These are phyloP conservation scores for Meghimatium bilineatum DNA, from an alignment of 2,888 invertebrate species.

Conservation along the genomic window DNA sequence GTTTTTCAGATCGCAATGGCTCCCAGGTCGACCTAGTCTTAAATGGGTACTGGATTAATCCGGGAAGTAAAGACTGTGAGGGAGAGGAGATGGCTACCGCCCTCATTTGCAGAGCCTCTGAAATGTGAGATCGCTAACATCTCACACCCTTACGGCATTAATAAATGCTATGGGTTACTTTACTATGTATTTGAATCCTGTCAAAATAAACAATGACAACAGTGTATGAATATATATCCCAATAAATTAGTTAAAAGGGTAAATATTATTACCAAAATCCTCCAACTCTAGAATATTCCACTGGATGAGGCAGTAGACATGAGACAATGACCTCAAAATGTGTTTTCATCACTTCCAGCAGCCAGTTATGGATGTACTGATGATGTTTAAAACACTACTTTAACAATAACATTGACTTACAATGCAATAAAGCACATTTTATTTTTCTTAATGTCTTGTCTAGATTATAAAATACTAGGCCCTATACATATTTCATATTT, in stretches of 20 bases:
- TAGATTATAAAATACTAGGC: too few species aligned
- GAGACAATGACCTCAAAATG: conserved; percentile 94
- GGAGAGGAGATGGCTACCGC: too few species aligned
- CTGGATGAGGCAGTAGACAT: conserved; percentile 95
- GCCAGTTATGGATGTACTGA: conserved; percentile 92
- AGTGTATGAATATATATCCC: background rate
- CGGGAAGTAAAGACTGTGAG: too few species aligned
- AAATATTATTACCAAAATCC: conserved; percentile 88
- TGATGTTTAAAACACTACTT: background rate
- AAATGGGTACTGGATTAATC: too few species aligned
- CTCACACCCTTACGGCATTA: too few species aligned
- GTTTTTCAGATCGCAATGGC: too few species aligned
- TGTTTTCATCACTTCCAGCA: conserved; percentile 87
- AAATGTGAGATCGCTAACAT: too few species aligned
- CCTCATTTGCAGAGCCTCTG: too few species aligned
- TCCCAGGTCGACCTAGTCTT: too few species aligned
- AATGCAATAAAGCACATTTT: background rate
- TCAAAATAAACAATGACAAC: background rate
- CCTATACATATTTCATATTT: too few species aligned
- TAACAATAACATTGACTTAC: background rate
- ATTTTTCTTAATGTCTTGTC: background rate
- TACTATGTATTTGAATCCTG: too few species aligned
- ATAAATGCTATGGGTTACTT: too few species aligned
- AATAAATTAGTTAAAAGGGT: background rate
- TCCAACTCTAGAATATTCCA: conserved; percentile 95